A percentile compares a stretch with the other conserved stretches of the same genome.
These are phyloP conservation scores for Patagioenas fasciata DNA, from an alignment of 2,113 vertebrate genomes.

Conservation along the genomic window DNA sequence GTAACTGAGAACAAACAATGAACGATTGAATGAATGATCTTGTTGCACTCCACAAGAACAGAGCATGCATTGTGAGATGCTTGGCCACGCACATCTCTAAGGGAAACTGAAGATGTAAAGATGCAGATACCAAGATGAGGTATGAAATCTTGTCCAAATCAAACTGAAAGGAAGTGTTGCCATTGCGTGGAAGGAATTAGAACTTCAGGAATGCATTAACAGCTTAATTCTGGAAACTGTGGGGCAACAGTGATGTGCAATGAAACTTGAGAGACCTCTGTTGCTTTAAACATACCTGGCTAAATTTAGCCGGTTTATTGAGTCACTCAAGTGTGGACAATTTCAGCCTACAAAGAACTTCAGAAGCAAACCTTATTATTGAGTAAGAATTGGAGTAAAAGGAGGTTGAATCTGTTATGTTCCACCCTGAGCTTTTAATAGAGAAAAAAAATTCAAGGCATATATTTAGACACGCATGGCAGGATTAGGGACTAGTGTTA, in stretches of 20 bases:
- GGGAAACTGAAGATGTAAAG: slow-evolving; percentile 50
- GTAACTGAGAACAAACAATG: background rate
- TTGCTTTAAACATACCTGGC: background rate
- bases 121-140: slow-evolving; percentile 11
- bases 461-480: background rate
- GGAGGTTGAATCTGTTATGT: background rate
- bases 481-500: background rate
- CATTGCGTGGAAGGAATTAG: background rate
- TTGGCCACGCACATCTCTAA: background rate
- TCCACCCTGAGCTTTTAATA: background rate
- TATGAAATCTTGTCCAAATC: slow-evolving; percentile 27
- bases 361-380: background rate
- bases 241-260: background rate
- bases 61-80: slow-evolving; percentile 18
- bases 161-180: slow-evolving; percentile 16
- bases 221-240: slow-evolving; percentile 12
- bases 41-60: slow-evolving; percentile 17
- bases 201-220: background rate
- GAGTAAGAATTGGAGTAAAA: background rate
- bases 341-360: slow-evolving; percentile 22
- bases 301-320: slow-evolving; percentile 36
- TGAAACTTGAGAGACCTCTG: slow-evolving; percentile 12
- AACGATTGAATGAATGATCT: slow-evolving; percentile 10
- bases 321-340: slow-evolving; percentile 13
- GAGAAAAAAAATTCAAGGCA: background rate